Percentiles rank a stretch among this genome's conserved stretches.
Evolutionary conservation across 2,113 vertebrate genomes (phyloP).

Genomic region (Apaloderma vittatum): DNA sequence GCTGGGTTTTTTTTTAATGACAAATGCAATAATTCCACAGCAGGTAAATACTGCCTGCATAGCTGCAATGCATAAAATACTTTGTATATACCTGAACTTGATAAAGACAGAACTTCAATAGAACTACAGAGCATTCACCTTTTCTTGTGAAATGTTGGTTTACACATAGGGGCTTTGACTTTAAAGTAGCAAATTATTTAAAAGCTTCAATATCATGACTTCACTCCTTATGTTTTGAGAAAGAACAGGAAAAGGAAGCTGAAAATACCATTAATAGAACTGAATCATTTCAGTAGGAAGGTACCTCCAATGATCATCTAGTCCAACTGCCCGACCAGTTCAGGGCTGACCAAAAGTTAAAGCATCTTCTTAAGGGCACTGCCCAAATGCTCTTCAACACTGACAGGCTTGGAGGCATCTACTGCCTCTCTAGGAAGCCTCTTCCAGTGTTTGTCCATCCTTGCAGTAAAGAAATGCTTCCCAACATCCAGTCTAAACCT

Average conservation of each 20-base stretch:
- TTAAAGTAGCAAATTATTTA: not conserved
- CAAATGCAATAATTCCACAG: not conserved
- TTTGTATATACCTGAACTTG: not conserved
- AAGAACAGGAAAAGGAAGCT: not conserved
- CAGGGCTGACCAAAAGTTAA: not conserved
- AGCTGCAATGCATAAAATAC: not conserved
- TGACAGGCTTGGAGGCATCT: not conserved
- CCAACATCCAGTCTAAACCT: not conserved
- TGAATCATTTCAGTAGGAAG: not conserved
- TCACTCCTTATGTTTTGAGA: not conserved
- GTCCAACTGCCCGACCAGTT: not conserved
- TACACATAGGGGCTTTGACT: not conserved
- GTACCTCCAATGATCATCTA: not conserved
- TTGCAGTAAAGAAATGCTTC: not conserved
- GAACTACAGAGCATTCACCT: not conserved
- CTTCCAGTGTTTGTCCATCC: not conserved
- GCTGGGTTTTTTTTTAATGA: not conserved
- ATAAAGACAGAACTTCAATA: not conserved
- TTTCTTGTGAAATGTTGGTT: not conserved
- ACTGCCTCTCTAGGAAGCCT: not conserved
- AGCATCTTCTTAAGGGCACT: not conserved
- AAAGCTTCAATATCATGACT: not conserved
- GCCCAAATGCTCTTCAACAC: not conserved
- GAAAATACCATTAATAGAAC: not conserved
- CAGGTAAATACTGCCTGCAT: not conserved